Evolutionary conservation across 2,113 vertebrate species (phyloP), one percentile per base, ranked within the genome.

Genomic region (Phrynosoma platyrhinos): DNA sequence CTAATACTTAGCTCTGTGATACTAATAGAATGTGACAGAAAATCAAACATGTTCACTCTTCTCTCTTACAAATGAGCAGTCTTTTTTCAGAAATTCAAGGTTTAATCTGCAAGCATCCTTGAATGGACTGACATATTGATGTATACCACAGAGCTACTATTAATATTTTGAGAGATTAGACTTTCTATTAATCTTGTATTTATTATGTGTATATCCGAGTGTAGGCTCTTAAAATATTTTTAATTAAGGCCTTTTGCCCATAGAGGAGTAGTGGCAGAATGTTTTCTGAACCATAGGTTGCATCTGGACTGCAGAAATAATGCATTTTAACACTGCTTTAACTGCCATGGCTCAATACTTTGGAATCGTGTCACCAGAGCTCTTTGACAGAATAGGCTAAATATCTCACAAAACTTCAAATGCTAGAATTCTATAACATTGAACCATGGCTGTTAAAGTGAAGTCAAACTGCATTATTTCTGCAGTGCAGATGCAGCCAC

Each of bases 31-130:
- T 91, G 88, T 82, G 85, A 92, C 82, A 91, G 91, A 93, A 95
- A 95, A 95, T 95, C 76, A 92, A 93, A 94, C 81, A 20, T 92
- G 94, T 94, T 91, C 84, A 92, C 27, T 91, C 83, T 87, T 93
- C 86, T 86, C 89, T 69, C 84, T 87, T 82, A 80, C 36, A 94
- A 92, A 91, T 62, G 52, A 91, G 58, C 68, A 86, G 72, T 91
- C 91, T 89, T 84, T 83, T 89, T 58, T 69, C 3, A 40, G 53
- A 30, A 53, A 93, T 90, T 91, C 55, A 89, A 87, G 20, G 36
- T 90, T 92, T 94, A 92, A 93, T 92, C 94, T 93, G 87, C 75
- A 78, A 92, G 27, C 42, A 83, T 81, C 91, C 58, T 71, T 74
- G 92, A 90, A 91, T 21, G 16, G 85, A 87, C 71, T 25, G 6